Evolutionary conservation across 2,888 invertebrate genomes (phyloP).

Genomic region (Euplexia lucipara): DNA sequence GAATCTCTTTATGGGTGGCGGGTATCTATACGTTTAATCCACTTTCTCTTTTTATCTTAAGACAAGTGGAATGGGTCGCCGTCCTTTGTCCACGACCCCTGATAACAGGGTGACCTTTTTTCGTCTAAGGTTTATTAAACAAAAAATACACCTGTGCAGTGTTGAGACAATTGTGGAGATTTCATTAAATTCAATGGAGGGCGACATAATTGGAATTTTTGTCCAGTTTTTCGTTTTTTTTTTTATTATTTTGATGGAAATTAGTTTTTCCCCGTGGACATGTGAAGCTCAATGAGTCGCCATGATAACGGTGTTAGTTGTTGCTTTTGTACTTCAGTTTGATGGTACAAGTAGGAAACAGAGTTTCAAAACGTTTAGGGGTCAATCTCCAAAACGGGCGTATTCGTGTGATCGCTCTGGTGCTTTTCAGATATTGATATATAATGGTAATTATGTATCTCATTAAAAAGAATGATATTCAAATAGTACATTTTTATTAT

Average conservation of each 20-base stretch:
- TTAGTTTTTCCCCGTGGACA: slow-evolving; percentile 60
- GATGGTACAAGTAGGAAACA: slow-evolving; percentile 23
- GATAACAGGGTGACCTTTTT: slow-evolving; percentile 81
- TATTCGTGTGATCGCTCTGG: too few relatives aligned
- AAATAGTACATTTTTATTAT: too few relatives aligned
- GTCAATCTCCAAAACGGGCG: too few relatives aligned
- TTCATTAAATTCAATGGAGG: slow-evolving; percentile 82
- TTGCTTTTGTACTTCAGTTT: slow-evolving; percentile 32
- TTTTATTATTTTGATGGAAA: slow-evolving; percentile 64
- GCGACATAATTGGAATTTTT: slow-evolving; percentile 75
- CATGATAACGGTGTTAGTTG: slow-evolving; percentile 49
- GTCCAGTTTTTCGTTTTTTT: slow-evolving; percentile 57
- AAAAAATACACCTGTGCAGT: slow-evolving; percentile 85
- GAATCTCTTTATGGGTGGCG: slow-evolving; percentile 68
- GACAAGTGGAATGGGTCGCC: slow-evolving; percentile 80
- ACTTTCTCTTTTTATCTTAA: slow-evolving; percentile 86
- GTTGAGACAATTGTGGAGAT: slow-evolving; percentile 76
- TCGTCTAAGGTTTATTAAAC: slow-evolving; percentile 81
- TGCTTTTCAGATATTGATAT: too few relatives aligned
- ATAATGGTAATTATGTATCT: too few relatives aligned
- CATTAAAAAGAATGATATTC: too few relatives aligned
- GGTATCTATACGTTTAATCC: slow-evolving; percentile 89
- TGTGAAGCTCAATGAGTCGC: slow-evolving; percentile 31
- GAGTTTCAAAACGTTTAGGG: slow-evolving; percentile 13
- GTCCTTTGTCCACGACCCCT: slow-evolving; percentile 82